Evolutionary conservation across 2,113 vertebrate genomes (phyloP), one percentile per base, ranked within the genome.

Genomic region (Notothenia rossii): DNA sequence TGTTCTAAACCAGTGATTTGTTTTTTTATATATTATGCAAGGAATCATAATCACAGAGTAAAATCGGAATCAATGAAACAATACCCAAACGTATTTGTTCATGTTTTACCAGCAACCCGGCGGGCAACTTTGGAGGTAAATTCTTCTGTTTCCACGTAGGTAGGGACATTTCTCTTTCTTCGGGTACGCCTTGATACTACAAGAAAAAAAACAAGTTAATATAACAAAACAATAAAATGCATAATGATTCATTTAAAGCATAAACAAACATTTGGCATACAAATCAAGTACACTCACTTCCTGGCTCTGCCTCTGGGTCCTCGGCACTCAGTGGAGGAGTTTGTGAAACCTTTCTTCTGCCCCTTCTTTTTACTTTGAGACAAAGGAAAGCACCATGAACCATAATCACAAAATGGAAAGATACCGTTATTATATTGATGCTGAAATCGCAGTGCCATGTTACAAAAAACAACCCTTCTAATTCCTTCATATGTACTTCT

Each of bases 141-240:
- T 46, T 84, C 79, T 25, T 85, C 84, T 5, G 75, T 17, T 74
- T 86, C 75, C 5, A 69, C 59, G 1, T 9, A 3, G 12, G 7
- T 15, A 1, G 77, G 65, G 0, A 67, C 5, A 14, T 62, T 80
- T 49, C 48, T 87, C 62, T 79, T 88, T 73, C 83, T 83, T 68
- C 71, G 56, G 22, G 83, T 87, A 4, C 88, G 77, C n/a, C 88
- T 84, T 25, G 81, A 79, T n/a, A 79, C 91, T 91, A 29, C 6
- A 46, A 72, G 10, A 74, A 53, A 81, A 12, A 63, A n/a, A 72
- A 77, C 3, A 48, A 29, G 3, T 46, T 17, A 18, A 18, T 5
- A 25, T 20, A 45, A 67, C 5, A 50, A 43, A 72, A 43, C 45
- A 25, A 40, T 13, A 17, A 33, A 14, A 22, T 17, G 1, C 1